Percentiles rank a stretch among this genome's conserved stretches.
Evolutionary conservation across 2,888 invertebrate genomes (phyloP).

Genomic region (Zhuqinia jingwanae): DNA sequence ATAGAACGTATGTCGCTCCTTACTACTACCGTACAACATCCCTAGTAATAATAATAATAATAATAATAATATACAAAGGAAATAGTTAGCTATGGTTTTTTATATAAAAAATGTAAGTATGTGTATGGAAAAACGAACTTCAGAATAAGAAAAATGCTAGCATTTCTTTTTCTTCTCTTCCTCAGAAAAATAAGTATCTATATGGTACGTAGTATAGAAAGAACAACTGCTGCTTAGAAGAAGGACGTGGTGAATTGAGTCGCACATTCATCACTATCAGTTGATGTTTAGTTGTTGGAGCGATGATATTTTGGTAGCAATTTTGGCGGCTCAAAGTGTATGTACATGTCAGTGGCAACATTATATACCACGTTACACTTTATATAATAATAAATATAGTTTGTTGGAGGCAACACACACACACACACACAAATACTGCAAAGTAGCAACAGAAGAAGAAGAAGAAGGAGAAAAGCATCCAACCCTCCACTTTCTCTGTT

Average conservation of each 20-base stretch:
- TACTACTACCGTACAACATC: background rate
- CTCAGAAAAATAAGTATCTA: background rate
- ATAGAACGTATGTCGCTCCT: constrained; percentile 35
- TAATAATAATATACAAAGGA: no score
- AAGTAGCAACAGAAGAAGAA: background rate
- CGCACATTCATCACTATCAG: constrained; percentile 70
- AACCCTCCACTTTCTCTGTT: constrained; percentile 42
- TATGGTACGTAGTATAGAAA: background rate
- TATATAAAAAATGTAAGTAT: background rate
- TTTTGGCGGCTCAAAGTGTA: constrained; percentile 13
- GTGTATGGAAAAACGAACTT: constrained; percentile 25
- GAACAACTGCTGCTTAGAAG: constrained; percentile 31
- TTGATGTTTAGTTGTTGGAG: constrained; percentile 64
- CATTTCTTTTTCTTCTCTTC: constrained; percentile 14
- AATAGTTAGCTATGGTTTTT: no score
- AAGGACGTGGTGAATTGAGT: constrained; percentile 58
- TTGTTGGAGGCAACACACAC: no score
- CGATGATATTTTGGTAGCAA: constrained; percentile 48
- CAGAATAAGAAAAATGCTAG: constrained; percentile 51
- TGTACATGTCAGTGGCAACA: background rate
- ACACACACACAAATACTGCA: background rate
- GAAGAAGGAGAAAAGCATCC: background rate
- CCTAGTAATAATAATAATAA: no score
- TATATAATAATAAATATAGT: background rate
- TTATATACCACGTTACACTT: background rate